Conservation (phyloP, 2,113 vertebrate genomes). For the Nycticorax nycticorax region DNA sequence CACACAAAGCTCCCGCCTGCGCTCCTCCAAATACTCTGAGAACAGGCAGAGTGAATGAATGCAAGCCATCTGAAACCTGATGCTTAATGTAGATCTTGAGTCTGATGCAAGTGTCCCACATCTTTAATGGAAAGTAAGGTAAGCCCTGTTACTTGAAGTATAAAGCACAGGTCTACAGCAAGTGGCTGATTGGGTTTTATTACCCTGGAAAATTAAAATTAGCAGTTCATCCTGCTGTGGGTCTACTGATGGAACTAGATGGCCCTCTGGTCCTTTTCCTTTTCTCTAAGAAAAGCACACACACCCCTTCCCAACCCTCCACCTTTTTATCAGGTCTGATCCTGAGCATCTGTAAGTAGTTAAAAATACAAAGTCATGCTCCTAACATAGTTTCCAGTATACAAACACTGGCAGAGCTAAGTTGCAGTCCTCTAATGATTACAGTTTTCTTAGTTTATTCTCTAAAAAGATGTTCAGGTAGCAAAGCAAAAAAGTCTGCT, state of each 20-base stretch:
- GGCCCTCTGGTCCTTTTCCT: neutral
- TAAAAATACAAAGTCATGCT: constrained; percentile 51
- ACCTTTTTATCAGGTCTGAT: neutral
- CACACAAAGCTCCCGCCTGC: neutral
- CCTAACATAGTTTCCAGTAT: neutral
- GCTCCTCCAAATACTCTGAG: neutral
- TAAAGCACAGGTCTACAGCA: neutral
- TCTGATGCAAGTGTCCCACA: neutral
- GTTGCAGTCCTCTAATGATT: neutral
- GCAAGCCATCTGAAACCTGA: neutral
- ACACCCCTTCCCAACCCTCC: neutral
- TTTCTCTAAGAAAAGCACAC: neutral
- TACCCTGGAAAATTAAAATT: constrained; percentile 9
- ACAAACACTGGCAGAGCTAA: neutral
- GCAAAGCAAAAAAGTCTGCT: constrained; percentile 26
- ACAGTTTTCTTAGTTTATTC: neutral
- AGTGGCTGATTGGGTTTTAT: neutral
- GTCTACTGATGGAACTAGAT: neutral
- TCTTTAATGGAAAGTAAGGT: neutral
- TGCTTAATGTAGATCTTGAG: neutral
- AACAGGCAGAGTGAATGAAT: neutral
- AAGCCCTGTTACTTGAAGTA: neutral
- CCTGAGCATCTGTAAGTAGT: constrained; percentile 6
- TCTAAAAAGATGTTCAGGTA: neutral
- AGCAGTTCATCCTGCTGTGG: neutral